phyloP scores from a whole-genome alignment of 2,797 vertebrate species.

The Hipposideros larvatus region DNA sequence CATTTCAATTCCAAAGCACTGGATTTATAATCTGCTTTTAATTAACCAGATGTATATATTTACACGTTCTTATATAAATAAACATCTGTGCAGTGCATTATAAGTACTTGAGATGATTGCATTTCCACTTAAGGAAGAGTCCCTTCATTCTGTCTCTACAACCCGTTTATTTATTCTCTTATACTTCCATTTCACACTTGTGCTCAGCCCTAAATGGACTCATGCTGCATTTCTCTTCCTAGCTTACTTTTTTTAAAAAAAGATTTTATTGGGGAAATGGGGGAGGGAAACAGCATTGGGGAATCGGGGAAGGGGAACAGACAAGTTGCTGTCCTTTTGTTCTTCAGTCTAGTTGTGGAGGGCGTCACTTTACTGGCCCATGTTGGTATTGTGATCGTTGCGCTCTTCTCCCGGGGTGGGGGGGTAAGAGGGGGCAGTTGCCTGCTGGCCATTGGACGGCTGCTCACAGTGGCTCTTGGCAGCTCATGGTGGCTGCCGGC shows the following conservation, averaged over 20 bases:
- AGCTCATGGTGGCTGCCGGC: too few relatives aligned
- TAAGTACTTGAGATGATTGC: constrained; percentile 58
- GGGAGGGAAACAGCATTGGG: too few relatives aligned
- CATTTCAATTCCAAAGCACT: constrained; percentile 45
- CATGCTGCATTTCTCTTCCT: neutral
- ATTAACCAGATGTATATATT: constrained; percentile 30
- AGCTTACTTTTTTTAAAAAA: neutral
- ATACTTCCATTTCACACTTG: neutral
- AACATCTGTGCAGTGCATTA: neutral
- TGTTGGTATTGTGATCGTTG: too few relatives aligned
- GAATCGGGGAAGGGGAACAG: too few relatives aligned
- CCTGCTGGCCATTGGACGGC: too few relatives aligned
- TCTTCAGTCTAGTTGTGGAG: too few relatives aligned
- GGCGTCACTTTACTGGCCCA: too few relatives aligned
- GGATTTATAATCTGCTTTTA: constrained; percentile 54
- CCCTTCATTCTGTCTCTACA: constrained; percentile 25
- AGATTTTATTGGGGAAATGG: too few relatives aligned
- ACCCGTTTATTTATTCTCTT: constrained; percentile 30
- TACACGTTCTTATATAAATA: constrained; percentile 54
- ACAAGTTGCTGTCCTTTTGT: too few relatives aligned
- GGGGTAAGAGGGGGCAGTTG: too few relatives aligned
- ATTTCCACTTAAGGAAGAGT: constrained; percentile 54
- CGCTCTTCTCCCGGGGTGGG: too few relatives aligned
- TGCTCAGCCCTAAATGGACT: neutral
- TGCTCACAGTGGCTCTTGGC: too few relatives aligned